Evolutionary conservation across 2,888 invertebrate genomes (phyloP).

Genomic region (Catocala sponsa): DNA sequence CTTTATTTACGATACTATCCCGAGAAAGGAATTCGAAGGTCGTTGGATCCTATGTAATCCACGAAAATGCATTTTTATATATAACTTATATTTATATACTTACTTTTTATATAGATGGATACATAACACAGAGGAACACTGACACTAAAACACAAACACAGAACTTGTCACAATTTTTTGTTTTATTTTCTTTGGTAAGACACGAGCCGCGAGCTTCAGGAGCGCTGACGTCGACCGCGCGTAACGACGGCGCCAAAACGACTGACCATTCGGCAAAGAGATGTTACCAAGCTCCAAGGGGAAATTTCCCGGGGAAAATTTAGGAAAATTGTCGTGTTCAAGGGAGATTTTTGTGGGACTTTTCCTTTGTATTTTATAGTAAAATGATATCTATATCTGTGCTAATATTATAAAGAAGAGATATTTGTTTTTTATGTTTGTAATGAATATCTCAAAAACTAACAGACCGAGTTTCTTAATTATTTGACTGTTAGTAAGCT

Average conservation of each 20-base stretch:
- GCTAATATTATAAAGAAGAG: no score
- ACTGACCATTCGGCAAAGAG: conserved; percentile 71
- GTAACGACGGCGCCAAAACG: conserved; percentile 72
- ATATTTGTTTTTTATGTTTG: no score
- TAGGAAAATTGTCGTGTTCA: conserved; percentile 9
- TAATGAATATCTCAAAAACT: no score
- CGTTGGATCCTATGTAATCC: conserved; percentile 33
- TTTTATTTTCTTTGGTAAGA: conserved; percentile 57
- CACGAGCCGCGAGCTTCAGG: conserved; percentile 55
- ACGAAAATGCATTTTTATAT: conserved; percentile 35
- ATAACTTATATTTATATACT: conserved; percentile 34
- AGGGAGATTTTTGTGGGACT: conserved; percentile 10
- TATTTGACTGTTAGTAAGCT: no score
- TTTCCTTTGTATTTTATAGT: no score
- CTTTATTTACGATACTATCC: conserved; percentile 52
- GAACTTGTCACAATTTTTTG: conserved; percentile 52
- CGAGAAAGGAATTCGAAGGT: conserved; percentile 44
- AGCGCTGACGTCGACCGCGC: conserved; percentile 60
- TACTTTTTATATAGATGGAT: conserved; percentile 24
- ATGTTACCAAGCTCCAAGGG: conserved; percentile 62
- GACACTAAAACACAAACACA: conserved; percentile 57
- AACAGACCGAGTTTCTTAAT: no score
- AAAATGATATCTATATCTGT: no score
- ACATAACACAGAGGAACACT: conserved; percentile 46
- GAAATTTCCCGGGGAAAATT: conserved; percentile 43